These are phyloP conservation scores for Ariopsis seemanni DNA, from an alignment of 2,113 vertebrate genomes.

Conservation along the genomic window DNA sequence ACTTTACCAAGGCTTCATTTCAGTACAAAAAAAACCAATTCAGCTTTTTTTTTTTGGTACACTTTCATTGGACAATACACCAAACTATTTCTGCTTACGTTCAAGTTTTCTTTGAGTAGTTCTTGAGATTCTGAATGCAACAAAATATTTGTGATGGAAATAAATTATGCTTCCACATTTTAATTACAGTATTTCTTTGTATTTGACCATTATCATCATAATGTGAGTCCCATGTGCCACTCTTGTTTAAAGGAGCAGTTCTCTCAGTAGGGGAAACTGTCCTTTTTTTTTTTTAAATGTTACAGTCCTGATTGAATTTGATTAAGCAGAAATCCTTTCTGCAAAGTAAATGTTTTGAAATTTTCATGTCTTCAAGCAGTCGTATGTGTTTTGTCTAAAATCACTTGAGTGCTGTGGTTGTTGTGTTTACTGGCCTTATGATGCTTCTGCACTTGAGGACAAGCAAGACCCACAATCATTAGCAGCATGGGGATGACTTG, in stretches of 20 bases:
- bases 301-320: background rate
- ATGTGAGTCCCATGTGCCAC: background rate
- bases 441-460: background rate
- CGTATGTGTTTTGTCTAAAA: slow-evolving; percentile 12
- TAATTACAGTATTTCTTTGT: background rate
- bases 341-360: background rate
- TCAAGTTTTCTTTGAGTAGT: background rate
- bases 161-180: background rate
- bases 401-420: slow-evolving; percentile 3
- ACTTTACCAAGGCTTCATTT: background rate
- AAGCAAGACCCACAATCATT: slow-evolving; percentile 3
- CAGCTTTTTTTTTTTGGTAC: background rate
- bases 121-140: background rate
- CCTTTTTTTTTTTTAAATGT: background rate
- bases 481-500: slow-evolving; percentile 37
- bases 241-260: background rate
- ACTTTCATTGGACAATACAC: background rate
- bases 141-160: background rate
- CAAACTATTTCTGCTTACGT: background rate
- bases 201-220: background rate
- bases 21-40: background rate
- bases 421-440: slow-evolving; percentile 28
- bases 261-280: background rate
- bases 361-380: slow-evolving; percentile 47
- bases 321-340: background rate